Evolutionary conservation across 2,888 invertebrate species (phyloP).

Genomic region (Epistrophe eligans): DNA sequence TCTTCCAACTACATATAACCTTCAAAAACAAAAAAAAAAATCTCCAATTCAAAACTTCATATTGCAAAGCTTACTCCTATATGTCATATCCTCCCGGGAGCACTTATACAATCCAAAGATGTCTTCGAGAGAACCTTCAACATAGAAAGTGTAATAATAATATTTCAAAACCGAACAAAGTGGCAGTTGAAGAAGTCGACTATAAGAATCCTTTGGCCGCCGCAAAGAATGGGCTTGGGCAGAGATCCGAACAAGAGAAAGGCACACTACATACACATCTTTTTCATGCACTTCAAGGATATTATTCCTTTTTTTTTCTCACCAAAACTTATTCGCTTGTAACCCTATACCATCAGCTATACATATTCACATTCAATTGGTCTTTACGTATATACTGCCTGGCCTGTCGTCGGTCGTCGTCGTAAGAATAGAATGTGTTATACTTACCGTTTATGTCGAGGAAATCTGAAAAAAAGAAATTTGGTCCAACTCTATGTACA

Average conservation of each 20-base stretch:
- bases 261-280: slow-evolving; percentile 66
- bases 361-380: not conserved
- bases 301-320: slow-evolving; percentile 52
- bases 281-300: slow-evolving; percentile 61
- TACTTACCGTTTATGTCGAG: slow-evolving; percentile 65
- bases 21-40: not conserved
- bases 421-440: slow-evolving; percentile 56
- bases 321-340: slow-evolving; percentile 50
- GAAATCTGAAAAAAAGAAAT: slow-evolving; percentile 19
- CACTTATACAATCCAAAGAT: slow-evolving; percentile 60
- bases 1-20: slow-evolving; percentile 8
- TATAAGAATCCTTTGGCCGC: slow-evolving; percentile 24
- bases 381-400: not conserved
- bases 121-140: slow-evolving; percentile 66
- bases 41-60: slow-evolving; percentile 2
- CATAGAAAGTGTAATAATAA: slow-evolving; percentile 72
- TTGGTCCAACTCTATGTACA: slow-evolving; percentile 2
- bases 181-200: slow-evolving; percentile 69
- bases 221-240: not conserved
- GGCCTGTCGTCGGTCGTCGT: slow-evolving; percentile 4
- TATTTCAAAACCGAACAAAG: slow-evolving; percentile 71
- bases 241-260: slow-evolving; percentile 45
- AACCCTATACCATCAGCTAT: slow-evolving; percentile 5
- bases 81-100: slow-evolving; percentile 31
- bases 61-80: not conserved